Conservation (phyloP, 2,888 invertebrate species). For the Ecdyonurus torrentis region DNA sequence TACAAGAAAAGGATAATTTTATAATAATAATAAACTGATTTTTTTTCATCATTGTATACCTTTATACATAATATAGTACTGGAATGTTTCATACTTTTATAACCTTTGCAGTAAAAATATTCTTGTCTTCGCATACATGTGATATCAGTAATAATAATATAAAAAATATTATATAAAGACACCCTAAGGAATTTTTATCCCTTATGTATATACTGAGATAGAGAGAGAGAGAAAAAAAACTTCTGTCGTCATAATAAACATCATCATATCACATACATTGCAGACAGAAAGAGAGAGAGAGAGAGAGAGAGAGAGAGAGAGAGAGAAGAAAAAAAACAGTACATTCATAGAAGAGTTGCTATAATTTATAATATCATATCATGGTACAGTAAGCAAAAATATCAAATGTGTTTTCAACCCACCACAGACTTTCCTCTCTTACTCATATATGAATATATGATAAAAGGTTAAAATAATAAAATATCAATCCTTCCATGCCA, state of each 20-base stretch:
- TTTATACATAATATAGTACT: background rate
- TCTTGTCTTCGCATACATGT: background rate
- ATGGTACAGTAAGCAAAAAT: background rate
- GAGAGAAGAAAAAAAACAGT: conserved; percentile 12
- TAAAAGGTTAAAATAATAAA: too few species aligned
- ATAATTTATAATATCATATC: background rate
- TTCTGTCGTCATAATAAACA: too few species aligned
- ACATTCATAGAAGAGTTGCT: background rate
- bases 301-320: conserved; percentile 7
- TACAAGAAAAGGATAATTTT: too few species aligned
- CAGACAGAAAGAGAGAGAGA: conserved; percentile 8
- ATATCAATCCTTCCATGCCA: background rate
- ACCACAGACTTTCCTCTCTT: too few species aligned
- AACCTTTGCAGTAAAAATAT: background rate
- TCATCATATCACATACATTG: conserved; percentile 1
- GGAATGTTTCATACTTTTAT: background rate
- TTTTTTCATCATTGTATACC: background rate
- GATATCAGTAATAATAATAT: background rate
- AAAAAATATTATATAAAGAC: background rate
- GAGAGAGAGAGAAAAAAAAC: background rate
- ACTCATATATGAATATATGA: too few species aligned
- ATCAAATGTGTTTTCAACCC: background rate
- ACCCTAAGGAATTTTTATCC: background rate
- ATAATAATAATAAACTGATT: too few species aligned
- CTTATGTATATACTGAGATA: background rate